Evolutionary conservation across 1,140 invertebrate genomes (phyloP), one percentile per base, ranked within the genome.

Genomic region (Daktulosphaira vitifoliae): DNA sequence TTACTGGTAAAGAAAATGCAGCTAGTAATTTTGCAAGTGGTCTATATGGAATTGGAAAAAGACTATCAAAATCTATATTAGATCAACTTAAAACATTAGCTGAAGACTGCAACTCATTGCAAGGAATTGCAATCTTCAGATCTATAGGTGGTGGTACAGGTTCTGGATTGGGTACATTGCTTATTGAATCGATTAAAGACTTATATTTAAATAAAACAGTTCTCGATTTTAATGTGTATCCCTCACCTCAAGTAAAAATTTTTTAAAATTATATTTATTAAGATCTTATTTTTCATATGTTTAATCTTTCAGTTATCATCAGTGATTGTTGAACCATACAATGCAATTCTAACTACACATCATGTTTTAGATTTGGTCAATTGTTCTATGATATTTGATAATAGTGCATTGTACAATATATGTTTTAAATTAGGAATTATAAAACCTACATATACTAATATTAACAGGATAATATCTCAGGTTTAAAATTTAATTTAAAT

Each of bases 11-110:
- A 71, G 89, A 93, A 75, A 90, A 92, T 76, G 88, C 89, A 1
- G 88, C 89, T 5, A 92, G 89, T 71, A 92, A 92, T 73, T 92
- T 87, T 74, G 87, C 88, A 18, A 77, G 90, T 16, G 91, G 91
- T 42, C 88, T 89, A 68, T 66, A 65, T 37, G 68, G 69, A 8
- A 29, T 62, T 1, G 84, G 84, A 81, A 81, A 69, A 78, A 81
- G 70, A 78, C 83, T 15, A 70, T 77, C 39, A 74, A 76, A 46
- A 52, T 71, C 2, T 72, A 74, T 23, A 26, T 75, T 51, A 76
- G 78, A 50, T 68, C 74, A 56, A 72, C 76, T 48, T 68, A 72
- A 22, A 7, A 38, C 8, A 18, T 59, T 76, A 1, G 67, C 75
- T 0, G 75, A 76, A 39, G 65, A 71, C 37, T 81, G 79, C 68